Evolutionary conservation across 2,113 vertebrate species (phyloP), one percentile per base, ranked within the genome.

Genomic region (Callocephalon fimbriatum): DNA sequence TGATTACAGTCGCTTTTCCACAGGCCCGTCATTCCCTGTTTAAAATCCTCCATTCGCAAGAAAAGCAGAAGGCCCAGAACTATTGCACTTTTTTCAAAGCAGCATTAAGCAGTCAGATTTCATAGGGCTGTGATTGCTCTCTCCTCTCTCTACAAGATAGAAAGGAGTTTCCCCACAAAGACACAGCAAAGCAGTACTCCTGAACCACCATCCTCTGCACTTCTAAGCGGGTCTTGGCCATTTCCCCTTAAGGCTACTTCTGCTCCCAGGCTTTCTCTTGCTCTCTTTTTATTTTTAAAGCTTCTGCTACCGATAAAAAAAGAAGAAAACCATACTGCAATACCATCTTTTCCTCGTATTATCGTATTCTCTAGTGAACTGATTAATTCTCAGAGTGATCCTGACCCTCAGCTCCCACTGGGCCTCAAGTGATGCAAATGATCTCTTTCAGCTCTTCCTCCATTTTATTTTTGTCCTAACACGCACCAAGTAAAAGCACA

Each of bases 401-500:
- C 56, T 78, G 66, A 94, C 95, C 92, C 77, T 79, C 66, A 70
- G 66, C 35, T 94, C 84, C 85, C 93, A 75, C 68, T 42, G 66
- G 86, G 84, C 80, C 80, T 61, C 79, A 83, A 77, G 22, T 31
- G 86, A 93, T 90, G 82, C 88, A 95, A 97, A 97, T 17, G 2
- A 40, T 17, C 77, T 84, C 73, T 42, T 76, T 82, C 83, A 91
- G 88, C 53, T 82, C 27, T 83, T 91, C 75, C 74, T 72, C 86
- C 84, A 86, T 91, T 76, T 86, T 89, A 94, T 86, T 97, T 97
- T 86, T 95, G 91, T 86, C 61, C 63, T 68, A 70, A 80, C 73
- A 62, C 51, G 54, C 31, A 94, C 50, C 10, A 12, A 86, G 29
- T 66, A 83, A 68, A 75, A 90, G 61, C 16, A 88, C 58, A 86